These are phyloP conservation scores for Urechis unicinctus DNA, from an alignment of 2,888 invertebrate genomes.

Conservation along the genomic window DNA sequence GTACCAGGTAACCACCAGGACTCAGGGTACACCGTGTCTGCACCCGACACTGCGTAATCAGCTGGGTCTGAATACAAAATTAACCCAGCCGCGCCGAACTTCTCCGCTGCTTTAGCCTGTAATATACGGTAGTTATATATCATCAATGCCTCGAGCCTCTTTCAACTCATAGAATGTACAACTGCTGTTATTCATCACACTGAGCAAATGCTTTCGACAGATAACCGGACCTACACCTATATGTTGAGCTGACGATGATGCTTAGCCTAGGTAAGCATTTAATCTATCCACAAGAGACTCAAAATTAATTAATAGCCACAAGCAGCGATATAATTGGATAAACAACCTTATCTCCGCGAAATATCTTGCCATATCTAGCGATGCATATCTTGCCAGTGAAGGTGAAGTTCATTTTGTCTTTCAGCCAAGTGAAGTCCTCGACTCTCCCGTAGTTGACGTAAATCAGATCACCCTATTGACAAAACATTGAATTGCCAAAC, in stretches of 20 bases:
- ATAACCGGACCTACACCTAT: too few relatives aligned
- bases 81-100: constrained; percentile 48
- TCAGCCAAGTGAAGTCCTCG: constrained; percentile 48
- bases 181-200: too few relatives aligned
- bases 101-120: constrained; percentile 27
- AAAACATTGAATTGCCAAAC: too few relatives aligned
- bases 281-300: too few relatives aligned
- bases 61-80: constrained; percentile 51
- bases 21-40: constrained; percentile 42
- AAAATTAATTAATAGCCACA: too few relatives aligned
- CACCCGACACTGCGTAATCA: constrained; percentile 32
- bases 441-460: constrained; percentile 52
- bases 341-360: constrained; percentile 53
- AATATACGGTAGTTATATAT: too few relatives aligned
- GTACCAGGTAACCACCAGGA: constrained; percentile 53
- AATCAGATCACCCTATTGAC: constrained; percentile 45
- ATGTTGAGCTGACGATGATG: too few relatives aligned
- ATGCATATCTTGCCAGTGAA: constrained; percentile 52
- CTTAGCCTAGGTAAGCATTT: too few relatives aligned
- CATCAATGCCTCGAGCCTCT: too few relatives aligned
- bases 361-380: constrained; percentile 54
- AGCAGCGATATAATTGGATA: too few relatives aligned
- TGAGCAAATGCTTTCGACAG: too few relatives aligned
- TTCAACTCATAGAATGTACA: too few relatives aligned
- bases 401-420: constrained; percentile 30